Evolutionary conservation across 2,797 vertebrate species (phyloP).

Genomic region (Craterocephalus amniculus): DNA sequence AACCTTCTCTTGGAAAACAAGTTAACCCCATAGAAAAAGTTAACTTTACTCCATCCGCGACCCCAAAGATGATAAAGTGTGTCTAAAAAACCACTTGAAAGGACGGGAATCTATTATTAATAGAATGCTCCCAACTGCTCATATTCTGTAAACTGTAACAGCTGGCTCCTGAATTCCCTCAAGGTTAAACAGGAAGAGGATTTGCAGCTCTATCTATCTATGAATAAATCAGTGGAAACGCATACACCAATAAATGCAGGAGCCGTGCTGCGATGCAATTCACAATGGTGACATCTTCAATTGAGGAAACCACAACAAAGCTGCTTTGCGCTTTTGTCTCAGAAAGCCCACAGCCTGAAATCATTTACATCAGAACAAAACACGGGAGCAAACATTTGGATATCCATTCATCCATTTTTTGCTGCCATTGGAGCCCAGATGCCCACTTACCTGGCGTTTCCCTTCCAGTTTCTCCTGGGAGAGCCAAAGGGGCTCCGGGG

Average conservation of each 20-base stretch:
- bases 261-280: background rate
- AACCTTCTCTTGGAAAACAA: background rate
- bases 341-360: background rate
- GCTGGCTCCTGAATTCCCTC: background rate
- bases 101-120: background rate
- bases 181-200: slow-evolving; percentile 7
- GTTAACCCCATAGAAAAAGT: background rate
- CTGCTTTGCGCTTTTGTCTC: background rate
- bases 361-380: background rate
- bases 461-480: slow-evolving; percentile 20
- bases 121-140: background rate
- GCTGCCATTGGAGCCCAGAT: background rate
- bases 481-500: slow-evolving; percentile 8
- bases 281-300: background rate
- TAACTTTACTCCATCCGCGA: background rate
- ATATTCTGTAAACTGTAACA: background rate
- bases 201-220: background rate
- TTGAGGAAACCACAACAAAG: background rate
- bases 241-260: background rate
- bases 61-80: background rate
- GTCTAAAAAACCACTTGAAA: background rate
- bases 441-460: slow-evolving; percentile 1
- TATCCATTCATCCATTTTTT: background rate
- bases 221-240: slow-evolving; percentile 12
- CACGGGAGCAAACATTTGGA: background rate